Percentiles rank a stretch among this genome's conserved stretches.
These are phyloP conservation scores for Rhyzopertha dominica DNA, from an alignment of 1,140 invertebrate species.

Conservation along the genomic window DNA sequence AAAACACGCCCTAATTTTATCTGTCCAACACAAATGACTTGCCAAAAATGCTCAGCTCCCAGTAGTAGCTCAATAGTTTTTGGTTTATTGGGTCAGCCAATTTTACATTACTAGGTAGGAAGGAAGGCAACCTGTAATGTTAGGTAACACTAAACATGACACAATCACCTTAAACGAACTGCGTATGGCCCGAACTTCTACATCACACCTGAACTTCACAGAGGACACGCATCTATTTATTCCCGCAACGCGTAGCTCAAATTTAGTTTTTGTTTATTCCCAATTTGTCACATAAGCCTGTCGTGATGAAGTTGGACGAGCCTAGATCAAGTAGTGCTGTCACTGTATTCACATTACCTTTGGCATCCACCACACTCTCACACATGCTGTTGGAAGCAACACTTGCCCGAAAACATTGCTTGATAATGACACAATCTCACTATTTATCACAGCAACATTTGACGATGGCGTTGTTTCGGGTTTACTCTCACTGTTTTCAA, in stretches of 20 bases:
- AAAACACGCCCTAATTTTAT: slow-evolving; percentile 1
- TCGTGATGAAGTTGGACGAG: no score
- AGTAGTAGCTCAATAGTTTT: slow-evolving; percentile 3
- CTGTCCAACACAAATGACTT: slow-evolving; percentile 1
- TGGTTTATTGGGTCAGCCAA: slow-evolving; percentile 1
- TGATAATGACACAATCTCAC: no score
- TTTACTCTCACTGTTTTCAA: background rate
- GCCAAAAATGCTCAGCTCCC: slow-evolving; percentile 1
- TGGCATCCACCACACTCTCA: background rate
- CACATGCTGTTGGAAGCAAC: background rate
- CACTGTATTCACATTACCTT: background rate
- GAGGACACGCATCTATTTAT: background rate
- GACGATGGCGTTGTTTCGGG: no score
- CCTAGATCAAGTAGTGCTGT: background rate
- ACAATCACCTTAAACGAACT: no score
- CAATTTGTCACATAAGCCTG: no score
- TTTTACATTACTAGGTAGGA: slow-evolving; percentile 1
- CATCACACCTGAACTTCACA: no score
- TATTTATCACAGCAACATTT: no score
- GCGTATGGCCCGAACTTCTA: no score
- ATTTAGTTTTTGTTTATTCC: no score
- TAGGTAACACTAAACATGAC: background rate
- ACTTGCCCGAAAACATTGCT: background rate
- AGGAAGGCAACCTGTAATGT: no score
- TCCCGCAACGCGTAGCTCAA: background rate